Evolutionary conservation across 2,113 vertebrate genomes (phyloP).

Genomic region (Anser brachyrhynchus): DNA sequence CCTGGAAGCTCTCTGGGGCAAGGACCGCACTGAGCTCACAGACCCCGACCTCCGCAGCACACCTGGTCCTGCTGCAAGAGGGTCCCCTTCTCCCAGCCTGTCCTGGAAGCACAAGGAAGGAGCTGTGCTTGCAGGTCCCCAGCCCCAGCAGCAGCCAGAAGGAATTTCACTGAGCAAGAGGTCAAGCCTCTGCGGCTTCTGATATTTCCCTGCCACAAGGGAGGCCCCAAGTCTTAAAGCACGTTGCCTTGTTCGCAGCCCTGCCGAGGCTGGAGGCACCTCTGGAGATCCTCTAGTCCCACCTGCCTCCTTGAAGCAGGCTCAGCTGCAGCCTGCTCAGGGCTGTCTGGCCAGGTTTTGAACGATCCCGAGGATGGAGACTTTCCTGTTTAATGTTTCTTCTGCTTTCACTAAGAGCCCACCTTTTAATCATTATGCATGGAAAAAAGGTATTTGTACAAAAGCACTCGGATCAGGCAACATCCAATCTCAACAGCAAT

Average conservation of each 20-base stretch:
- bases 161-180: neutral
- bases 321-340: neutral
- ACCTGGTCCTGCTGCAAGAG: accelerated
- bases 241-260: neutral
- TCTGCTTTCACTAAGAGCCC: neutral
- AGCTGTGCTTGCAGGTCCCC: neutral
- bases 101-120: neutral
- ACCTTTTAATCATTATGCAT: neutral
- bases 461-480: neutral
- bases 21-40: neutral
- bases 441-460: neutral
- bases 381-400: neutral
- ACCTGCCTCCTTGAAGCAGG: neutral
- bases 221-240: neutral
- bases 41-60: neutral
- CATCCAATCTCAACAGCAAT: neutral
- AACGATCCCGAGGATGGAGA: neutral
- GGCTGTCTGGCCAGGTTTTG: neutral
- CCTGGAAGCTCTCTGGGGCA: neutral
- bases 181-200: neutral
- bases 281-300: neutral
- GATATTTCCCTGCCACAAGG: neutral
- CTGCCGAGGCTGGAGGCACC: neutral
- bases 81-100: neutral
- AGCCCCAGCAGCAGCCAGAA: neutral